Conservation (phyloP, 2,113 vertebrate species). For the Diadophis punctatus region DNA sequence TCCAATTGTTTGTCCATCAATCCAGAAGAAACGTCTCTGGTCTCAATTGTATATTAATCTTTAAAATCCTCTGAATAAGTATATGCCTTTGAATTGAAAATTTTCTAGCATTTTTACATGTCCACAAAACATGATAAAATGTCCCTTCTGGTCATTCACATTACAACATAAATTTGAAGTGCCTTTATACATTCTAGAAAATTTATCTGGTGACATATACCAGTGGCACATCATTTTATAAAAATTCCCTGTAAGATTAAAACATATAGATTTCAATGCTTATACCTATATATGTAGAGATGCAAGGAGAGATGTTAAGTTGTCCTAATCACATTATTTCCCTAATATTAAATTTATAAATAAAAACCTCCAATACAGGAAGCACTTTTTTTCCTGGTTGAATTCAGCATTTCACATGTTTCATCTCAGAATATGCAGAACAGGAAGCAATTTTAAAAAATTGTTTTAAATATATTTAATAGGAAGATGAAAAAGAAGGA, state of each 20-base stretch:
- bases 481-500: not conserved
- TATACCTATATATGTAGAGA: not conserved
- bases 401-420: conserved; percentile 42
- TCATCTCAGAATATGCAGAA: conserved; percentile 15
- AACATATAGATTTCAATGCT: not conserved
- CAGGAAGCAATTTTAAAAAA: not conserved
- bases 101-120: not conserved
- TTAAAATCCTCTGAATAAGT: not conserved
- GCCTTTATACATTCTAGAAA: not conserved
- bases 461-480: not conserved
- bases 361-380: conserved; percentile 21
- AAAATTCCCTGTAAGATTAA: not conserved
- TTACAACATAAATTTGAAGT: not conserved
- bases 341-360: not conserved
- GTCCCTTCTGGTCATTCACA: not conserved
- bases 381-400: conserved; percentile 20
- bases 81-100: not conserved
- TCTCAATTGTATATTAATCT: not conserved
- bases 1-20: not conserved
- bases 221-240: not conserved
- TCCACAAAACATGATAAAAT: not conserved
- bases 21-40: not conserved
- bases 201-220: not conserved
- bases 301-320: not conserved
- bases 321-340: not conserved